Base-by-base conservation (phyloP, 2,797 vertebrate genomes). In the Periophthalmus magnuspinnatus region DNA sequence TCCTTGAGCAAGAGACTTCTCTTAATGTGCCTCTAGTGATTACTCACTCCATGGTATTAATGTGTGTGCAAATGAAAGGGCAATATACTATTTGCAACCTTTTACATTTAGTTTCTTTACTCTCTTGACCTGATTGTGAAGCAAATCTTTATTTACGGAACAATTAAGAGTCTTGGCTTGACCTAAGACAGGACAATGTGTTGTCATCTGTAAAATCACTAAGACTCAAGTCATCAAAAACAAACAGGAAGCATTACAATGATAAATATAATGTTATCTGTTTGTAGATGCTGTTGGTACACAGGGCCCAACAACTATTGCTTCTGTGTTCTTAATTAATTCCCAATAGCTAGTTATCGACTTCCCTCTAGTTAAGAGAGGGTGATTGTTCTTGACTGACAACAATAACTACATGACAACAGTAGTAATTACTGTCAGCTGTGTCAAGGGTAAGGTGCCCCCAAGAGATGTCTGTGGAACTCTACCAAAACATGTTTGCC, bases 401-500 rank as follows among this genome's bases (percentile, higher is more conserved):
- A 76, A 61, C 69, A 72, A 68, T 28, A 71, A 66, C 69, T 69
- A 66, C 69, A 55, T 8, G 33, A 22, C 56, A 77, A 34, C 67
- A 57, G 38, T 57, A 72, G 58, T 67, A 74, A 79, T 75, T 76
- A 69, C 55, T 47, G 52, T 67, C 6, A 75, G 19, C 9, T 8
- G 22, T 5, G 21, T 74, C 80, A 56, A 11, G 73, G 65, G 73
- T 69, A 55, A 70, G 58, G 80, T 32, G 24, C 5, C 5, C 32
- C 50, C 64, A 33, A 60, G 21, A 34, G 24, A 60, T 62, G 3
- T n/a, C 34, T 67, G n/a, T 14, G 32, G 2, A 50, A 57, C 28
- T 47, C 48, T 56, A 6, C 67, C 72, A 76, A 81, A 83, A 80
- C 72, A 79, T 69, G 50, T 72, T 81, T 70, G 52, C 47, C 19